Percentiles rank a stretch among this genome's conserved stretches.
Conservation (phyloP, 2,113 vertebrate genomes). For the Dolichotis patagonum region DNA sequence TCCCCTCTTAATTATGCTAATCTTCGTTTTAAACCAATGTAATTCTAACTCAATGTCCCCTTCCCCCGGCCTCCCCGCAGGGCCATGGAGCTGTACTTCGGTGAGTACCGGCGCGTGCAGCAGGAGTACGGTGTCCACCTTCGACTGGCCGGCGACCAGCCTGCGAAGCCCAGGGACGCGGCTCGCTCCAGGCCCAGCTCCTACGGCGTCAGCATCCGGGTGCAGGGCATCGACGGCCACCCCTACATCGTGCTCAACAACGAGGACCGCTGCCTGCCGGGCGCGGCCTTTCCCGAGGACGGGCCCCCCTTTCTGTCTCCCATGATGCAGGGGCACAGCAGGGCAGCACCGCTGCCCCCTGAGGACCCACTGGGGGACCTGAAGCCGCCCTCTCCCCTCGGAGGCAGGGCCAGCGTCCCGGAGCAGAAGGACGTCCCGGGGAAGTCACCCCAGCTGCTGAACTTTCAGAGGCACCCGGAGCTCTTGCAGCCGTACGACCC, state of each 20-base stretch:
- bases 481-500: conserved; percentile 95
- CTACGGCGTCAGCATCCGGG: conserved; percentile 97
- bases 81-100: conserved; percentile 89
- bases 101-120: conserved; percentile 88
- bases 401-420: conserved; percentile 83
- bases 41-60: background rate
- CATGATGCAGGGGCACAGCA: conserved; percentile 74
- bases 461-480: conserved; percentile 96
- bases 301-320: conserved; percentile 83
- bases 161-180: conserved; percentile 79
- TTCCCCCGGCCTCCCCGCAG: no score
- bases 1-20: background rate
- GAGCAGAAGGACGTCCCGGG: conserved; percentile 82
- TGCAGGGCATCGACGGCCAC: conserved; percentile 97
- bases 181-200: conserved; percentile 88
- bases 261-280: conserved; percentile 89
- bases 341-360: conserved; percentile 79
- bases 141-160: conserved; percentile 77
- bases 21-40: background rate
- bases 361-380: conserved; percentile 87
- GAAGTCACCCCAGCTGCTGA: conserved; percentile 88
- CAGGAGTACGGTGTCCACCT: conserved; percentile 85
- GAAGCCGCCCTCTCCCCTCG: conserved; percentile 81
- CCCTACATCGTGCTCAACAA: conserved; percentile 98
- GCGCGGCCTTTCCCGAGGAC: conserved; percentile 82